Evolutionary conservation across 2,888 invertebrate genomes (phyloP).

Genomic region (Netelia inedita): DNA sequence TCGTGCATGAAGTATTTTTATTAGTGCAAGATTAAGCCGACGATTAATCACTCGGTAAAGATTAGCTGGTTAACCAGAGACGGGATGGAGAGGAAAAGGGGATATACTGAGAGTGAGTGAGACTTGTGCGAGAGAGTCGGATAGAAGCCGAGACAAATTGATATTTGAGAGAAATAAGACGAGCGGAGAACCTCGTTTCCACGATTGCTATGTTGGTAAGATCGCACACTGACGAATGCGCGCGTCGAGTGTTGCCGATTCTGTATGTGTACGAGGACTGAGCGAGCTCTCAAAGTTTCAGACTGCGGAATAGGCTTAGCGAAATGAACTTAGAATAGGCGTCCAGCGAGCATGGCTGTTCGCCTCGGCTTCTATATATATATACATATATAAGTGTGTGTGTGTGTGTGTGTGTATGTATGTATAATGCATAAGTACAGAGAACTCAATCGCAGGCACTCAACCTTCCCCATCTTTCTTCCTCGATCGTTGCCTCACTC

Average conservation of each 20-base stretch:
- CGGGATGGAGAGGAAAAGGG: slow-evolving; percentile 29
- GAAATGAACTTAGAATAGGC: slow-evolving; percentile 33
- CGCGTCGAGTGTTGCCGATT: slow-evolving; percentile 9
- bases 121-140: slow-evolving; percentile 10
- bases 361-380: neutral
- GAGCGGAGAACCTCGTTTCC: slow-evolving; percentile 32
- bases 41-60: slow-evolving; percentile 44
- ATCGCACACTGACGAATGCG: slow-evolving; percentile 31
- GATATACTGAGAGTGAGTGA: neutral
- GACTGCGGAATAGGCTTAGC: slow-evolving; percentile 42
- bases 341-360: neutral
- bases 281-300: slow-evolving; percentile 29
- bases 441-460: neutral
- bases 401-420: neutral
- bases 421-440: neutral
- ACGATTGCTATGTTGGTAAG: slow-evolving; percentile 17
- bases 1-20: slow-evolving; percentile 34
- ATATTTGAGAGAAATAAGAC: slow-evolving; percentile 40
- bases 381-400: neutral
- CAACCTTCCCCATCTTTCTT: neutral
- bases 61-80: slow-evolving; percentile 39
- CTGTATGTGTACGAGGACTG: slow-evolving; percentile 7
- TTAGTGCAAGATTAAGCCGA: slow-evolving; percentile 19
- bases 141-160: neutral
- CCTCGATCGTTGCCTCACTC: neutral